Evolutionary conservation across 2,888 invertebrate species (phyloP).

Genomic region (Agrilus cyanescens): DNA sequence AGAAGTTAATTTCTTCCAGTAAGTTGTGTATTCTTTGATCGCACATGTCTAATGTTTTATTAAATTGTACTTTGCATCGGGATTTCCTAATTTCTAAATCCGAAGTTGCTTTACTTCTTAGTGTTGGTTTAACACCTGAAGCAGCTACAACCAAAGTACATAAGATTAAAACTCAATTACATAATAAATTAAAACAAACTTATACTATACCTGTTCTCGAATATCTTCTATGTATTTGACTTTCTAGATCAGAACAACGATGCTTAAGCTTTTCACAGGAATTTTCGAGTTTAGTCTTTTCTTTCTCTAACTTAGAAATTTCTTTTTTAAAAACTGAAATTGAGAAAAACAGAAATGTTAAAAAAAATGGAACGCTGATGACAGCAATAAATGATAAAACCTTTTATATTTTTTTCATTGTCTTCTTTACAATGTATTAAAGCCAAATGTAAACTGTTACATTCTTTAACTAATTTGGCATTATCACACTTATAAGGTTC

Average conservation of each 20-base stretch:
- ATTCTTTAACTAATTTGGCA: constrained; percentile 60
- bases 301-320: constrained; percentile 41
- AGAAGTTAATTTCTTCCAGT: constrained; percentile 33
- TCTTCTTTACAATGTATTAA: constrained; percentile 54
- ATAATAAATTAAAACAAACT: background rate
- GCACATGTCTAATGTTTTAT: constrained; percentile 30
- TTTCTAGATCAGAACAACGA: constrained; percentile 46
- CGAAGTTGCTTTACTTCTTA: constrained; percentile 14
- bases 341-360: constrained; percentile 22
- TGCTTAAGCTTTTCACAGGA: constrained; percentile 41
- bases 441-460: constrained; percentile 59
- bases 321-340: constrained; percentile 39
- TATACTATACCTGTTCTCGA: constrained; percentile 4
- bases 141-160: background rate
- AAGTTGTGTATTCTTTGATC: constrained; percentile 34
- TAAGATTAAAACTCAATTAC: background rate
- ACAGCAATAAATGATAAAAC: constrained; percentile 23
- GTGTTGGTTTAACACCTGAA: constrained; percentile 18
- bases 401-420: constrained; percentile 44
- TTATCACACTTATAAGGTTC: constrained; percentile 77
- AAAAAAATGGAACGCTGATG: constrained; percentile 14
- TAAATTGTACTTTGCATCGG: constrained; percentile 36
- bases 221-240: constrained; percentile 18
- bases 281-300: constrained; percentile 46
- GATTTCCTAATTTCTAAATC: constrained; percentile 37